Evolutionary conservation across 2,888 invertebrate species (phyloP).

Genomic region (Herminia tarsipennalis): DNA sequence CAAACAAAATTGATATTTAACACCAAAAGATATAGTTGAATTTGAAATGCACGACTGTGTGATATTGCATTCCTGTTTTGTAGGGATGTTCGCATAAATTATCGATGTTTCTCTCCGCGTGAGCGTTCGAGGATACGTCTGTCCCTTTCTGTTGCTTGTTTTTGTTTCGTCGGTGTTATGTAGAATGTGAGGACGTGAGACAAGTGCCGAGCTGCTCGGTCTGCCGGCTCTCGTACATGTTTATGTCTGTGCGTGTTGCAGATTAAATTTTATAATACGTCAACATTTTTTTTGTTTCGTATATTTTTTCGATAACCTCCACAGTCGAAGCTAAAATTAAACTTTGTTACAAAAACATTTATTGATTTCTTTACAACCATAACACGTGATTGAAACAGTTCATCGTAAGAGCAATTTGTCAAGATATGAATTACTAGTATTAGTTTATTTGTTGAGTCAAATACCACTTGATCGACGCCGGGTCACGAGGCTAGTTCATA

Average conservation of each 20-base stretch:
- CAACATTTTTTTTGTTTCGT: constrained; percentile 13
- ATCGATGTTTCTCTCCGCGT: constrained; percentile 80
- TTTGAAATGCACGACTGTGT: constrained; percentile 29
- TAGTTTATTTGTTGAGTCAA: constrained; percentile 74
- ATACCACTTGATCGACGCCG: constrained; percentile 82
- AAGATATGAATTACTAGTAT: constrained; percentile 68
- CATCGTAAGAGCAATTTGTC: constrained; percentile 61
- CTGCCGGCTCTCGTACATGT: constrained; percentile 55
- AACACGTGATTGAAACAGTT: constrained; percentile 44
- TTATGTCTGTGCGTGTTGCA: constrained; percentile 43
- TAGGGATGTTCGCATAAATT: constrained; percentile 85
- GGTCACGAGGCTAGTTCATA: constrained; percentile 84
- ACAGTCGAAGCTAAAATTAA: neutral
- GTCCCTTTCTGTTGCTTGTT: constrained; percentile 78
- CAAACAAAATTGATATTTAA: constrained; percentile 45
- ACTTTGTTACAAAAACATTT: neutral
- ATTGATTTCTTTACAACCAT: neutral
- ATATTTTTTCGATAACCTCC: neutral
- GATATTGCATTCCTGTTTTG: constrained; percentile 75
- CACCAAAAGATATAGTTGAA: constrained; percentile 17
- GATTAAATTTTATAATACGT: constrained; percentile 14
- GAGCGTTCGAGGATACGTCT: constrained; percentile 63
- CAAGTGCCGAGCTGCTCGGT: constrained; percentile 65
- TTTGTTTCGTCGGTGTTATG: constrained; percentile 69
- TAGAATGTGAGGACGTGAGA: constrained; percentile 66